Percentiles rank a stretch among this genome's conserved stretches.
phyloP scores from a whole-genome alignment of 2,113 vertebrate genomes.

The Odobenus rosmarus region DNA sequence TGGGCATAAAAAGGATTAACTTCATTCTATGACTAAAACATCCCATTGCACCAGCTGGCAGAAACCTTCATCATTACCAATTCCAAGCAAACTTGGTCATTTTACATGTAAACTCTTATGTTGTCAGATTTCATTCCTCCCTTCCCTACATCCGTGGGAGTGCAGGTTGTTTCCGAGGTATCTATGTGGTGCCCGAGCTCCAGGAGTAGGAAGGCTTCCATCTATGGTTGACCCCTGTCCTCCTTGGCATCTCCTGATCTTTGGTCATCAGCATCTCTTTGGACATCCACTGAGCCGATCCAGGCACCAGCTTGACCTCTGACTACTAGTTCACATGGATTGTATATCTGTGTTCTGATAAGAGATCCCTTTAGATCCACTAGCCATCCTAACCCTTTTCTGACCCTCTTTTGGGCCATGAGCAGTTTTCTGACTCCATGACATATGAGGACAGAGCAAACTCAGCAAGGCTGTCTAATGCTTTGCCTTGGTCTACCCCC shows the following conservation, averaged over 20 bases:
- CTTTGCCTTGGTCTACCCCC: neutral
- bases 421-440: neutral
- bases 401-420: neutral
- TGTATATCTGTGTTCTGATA: neutral
- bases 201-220: neutral
- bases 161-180: neutral
- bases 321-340: neutral
- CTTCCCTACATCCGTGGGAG: neutral
- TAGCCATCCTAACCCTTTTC: neutral
- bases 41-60: slow-evolving; percentile 22
- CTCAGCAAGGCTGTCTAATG: neutral
- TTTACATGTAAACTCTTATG: slow-evolving; percentile 50
- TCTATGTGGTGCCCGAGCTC: neutral
- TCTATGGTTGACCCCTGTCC: neutral
- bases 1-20: slow-evolving; percentile 45
- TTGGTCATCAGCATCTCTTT: neutral
- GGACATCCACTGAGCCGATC: neutral
- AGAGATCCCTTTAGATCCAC: neutral
- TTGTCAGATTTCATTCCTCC: slow-evolving; percentile 17
- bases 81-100: neutral
- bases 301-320: neutral
- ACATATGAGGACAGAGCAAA: neutral
- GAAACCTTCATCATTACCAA: slow-evolving; percentile 32
- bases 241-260: neutral
- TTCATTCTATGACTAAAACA: slow-evolving; percentile 64